These are phyloP conservation scores for Machimus rusticus DNA, from an alignment of 2,888 invertebrate genomes.

Conservation along the genomic window DNA sequence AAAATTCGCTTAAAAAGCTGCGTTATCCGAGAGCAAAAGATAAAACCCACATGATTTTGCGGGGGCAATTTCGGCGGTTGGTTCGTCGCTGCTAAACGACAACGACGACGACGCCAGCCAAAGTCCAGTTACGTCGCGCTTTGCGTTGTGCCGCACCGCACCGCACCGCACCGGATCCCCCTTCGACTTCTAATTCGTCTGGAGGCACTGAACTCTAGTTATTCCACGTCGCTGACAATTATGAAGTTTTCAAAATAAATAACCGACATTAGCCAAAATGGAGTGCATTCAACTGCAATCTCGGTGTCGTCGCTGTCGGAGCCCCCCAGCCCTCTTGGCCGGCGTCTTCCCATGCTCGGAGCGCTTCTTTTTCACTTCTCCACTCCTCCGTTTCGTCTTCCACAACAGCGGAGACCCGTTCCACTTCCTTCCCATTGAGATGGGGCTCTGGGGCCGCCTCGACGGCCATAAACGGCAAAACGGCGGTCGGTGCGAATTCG, in stretches of 20 bases:
- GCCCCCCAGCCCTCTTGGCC: background rate
- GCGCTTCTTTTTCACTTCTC: background rate
- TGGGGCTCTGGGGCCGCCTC: slow-evolving; percentile 14
- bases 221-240: slow-evolving; percentile 42
- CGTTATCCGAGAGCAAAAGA: background rate
- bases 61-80: slow-evolving; percentile 19
- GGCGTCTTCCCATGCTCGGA: background rate
- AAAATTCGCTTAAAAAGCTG: background rate
- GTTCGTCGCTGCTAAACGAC: too few relatives aligned
- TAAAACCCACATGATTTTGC: slow-evolving; percentile 6
- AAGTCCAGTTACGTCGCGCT: background rate
- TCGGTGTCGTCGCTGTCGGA: slow-evolving; percentile 22
- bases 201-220: slow-evolving; percentile 41
- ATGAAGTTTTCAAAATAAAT: slow-evolving; percentile 48
- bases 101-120: background rate
- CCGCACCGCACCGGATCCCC: background rate
- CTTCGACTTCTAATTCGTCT: slow-evolving; percentile 44
- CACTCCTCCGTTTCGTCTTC: background rate
- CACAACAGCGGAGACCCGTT: background rate
- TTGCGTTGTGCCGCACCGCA: too few relatives aligned
- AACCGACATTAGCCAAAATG: slow-evolving; percentile 47
- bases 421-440: slow-evolving; percentile 39
- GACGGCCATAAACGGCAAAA: background rate
- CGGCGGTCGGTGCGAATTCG: slow-evolving; percentile 45
- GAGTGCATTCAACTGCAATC: slow-evolving; percentile 44